These are phyloP conservation scores for Tetranychus cinnabarinus DNA, from an alignment of 1,140 invertebrate species.

Conservation along the genomic window DNA sequence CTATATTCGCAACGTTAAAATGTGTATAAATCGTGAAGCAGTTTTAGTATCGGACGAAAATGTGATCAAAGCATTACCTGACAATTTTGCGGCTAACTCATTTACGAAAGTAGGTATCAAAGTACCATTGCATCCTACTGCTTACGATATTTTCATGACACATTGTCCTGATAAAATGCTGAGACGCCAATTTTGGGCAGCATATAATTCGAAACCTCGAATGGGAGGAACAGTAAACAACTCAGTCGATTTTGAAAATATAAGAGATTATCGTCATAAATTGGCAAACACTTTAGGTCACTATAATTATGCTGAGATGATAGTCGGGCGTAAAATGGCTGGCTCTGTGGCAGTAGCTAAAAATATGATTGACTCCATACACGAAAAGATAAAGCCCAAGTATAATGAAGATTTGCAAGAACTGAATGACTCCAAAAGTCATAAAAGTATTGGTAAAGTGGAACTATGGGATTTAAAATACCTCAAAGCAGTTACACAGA, in stretches of 20 bases:
- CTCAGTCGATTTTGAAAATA: conserved; percentile 46
- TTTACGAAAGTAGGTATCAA: neutral
- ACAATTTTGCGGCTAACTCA: neutral
- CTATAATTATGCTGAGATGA: conserved; percentile 51
- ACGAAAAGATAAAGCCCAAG: conserved; percentile 26
- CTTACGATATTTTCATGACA: conserved; percentile 45
- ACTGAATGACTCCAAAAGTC: neutral
- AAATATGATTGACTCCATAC: conserved; percentile 34
- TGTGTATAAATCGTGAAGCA: neutral
- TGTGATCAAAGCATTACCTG: neutral
- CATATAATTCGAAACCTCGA: conserved; percentile 34
- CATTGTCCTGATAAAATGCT: conserved; percentile 49
- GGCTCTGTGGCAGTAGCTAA: conserved; percentile 50
- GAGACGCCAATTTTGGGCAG: conserved; percentile 59
- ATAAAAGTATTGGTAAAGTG: neutral
- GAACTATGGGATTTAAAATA: neutral
- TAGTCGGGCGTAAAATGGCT: conserved; percentile 86
- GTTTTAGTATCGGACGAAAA: neutral
- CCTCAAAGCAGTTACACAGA: neutral
- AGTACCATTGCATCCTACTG: conserved; percentile 40
- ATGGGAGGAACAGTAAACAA: conserved; percentile 39
- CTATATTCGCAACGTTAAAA: no score
- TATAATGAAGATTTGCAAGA: conserved; percentile 43
- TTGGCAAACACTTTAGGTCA: conserved; percentile 54
- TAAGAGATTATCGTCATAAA: conserved; percentile 35